These are phyloP conservation scores for Bufo bufo DNA, from an alignment of 2,113 vertebrate genomes.

Conservation along the genomic window DNA sequence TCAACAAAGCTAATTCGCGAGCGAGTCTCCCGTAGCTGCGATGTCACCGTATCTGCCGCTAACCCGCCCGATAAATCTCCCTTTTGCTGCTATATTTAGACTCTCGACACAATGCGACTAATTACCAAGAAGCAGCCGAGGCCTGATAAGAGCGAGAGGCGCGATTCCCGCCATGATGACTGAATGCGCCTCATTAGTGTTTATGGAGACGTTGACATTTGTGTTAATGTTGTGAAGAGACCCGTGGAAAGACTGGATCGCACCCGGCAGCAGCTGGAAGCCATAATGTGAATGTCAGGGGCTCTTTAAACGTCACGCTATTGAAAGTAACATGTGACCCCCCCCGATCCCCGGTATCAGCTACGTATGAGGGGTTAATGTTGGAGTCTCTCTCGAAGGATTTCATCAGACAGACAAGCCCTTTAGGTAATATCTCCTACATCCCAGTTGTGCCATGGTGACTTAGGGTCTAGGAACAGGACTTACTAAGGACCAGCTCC, in stretches of 20 bases:
- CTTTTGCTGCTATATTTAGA: background rate
- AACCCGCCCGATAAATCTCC: background rate
- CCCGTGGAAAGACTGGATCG: background rate
- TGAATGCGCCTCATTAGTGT: conserved; percentile 10
- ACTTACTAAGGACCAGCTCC: too few relatives aligned
- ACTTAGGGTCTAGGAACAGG: too few relatives aligned
- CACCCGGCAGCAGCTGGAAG: background rate
- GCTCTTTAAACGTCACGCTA: background rate
- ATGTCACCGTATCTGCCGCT: background rate
- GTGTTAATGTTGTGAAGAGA: background rate
- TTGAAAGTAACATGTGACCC: background rate
- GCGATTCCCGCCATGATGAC: background rate
- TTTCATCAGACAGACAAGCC: background rate
- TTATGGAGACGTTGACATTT: conserved; percentile 21
- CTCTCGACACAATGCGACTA: background rate
- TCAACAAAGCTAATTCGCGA: background rate
- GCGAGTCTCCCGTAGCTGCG: background rate
- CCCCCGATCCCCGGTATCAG: background rate
- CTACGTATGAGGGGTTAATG: background rate
- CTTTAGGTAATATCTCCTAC: background rate
- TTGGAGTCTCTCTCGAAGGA: background rate
- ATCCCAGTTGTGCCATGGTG: background rate
- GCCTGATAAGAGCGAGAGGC: background rate
- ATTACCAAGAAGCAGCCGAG: background rate
- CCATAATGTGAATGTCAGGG: conserved; percentile 9